Percentiles rank a stretch among this genome's conserved stretches.
phyloP scores from a whole-genome alignment of 2,888 invertebrate species.

The Aleiodes alternator region DNA sequence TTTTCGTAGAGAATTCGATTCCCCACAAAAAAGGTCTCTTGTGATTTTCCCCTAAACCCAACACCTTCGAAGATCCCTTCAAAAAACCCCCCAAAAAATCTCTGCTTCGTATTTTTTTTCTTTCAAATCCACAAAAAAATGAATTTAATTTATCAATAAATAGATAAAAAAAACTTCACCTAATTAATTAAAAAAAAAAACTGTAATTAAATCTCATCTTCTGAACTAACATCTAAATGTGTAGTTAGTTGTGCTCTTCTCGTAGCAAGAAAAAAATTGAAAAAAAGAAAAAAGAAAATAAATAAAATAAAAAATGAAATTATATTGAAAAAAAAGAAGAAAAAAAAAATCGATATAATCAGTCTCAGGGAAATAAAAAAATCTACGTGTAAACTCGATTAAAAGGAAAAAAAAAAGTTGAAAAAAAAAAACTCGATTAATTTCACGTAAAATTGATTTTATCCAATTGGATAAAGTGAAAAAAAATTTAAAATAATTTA shows the following conservation, averaged over 20 bases:
- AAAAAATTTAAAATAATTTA: slow-evolving; percentile 54
- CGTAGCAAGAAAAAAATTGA: neutral
- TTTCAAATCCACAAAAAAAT: neutral
- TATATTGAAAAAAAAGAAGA: slow-evolving; percentile 10
- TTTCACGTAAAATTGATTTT: slow-evolving; percentile 2
- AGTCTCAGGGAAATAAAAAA: slow-evolving; percentile 70
- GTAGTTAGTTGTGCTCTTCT: slow-evolving; percentile 7
- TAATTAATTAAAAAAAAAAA: slow-evolving; percentile 9
- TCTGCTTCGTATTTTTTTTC: neutral
- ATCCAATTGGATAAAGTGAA: slow-evolving; percentile 32
- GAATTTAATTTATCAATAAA: neutral
- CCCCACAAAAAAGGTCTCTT: no score
- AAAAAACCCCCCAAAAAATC: neutral
- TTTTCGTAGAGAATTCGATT: no score
- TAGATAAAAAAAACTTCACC: neutral
- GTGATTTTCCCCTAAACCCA: neutral
- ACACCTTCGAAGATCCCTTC: neutral
- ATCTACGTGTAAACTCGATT: slow-evolving; percentile 67
- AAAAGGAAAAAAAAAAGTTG: slow-evolving; percentile 40
- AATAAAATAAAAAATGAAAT: slow-evolving; percentile 15
- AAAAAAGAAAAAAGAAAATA: no score
- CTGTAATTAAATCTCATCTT: slow-evolving; percentile 1
- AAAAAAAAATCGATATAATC: slow-evolving; percentile 66
- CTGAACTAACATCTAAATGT: slow-evolving; percentile 14
- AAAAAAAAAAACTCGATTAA: slow-evolving; percentile 41